Evolutionary conservation across 2,113 vertebrate genomes (phyloP).

Genomic region (Prionailurus bengalensis): DNA sequence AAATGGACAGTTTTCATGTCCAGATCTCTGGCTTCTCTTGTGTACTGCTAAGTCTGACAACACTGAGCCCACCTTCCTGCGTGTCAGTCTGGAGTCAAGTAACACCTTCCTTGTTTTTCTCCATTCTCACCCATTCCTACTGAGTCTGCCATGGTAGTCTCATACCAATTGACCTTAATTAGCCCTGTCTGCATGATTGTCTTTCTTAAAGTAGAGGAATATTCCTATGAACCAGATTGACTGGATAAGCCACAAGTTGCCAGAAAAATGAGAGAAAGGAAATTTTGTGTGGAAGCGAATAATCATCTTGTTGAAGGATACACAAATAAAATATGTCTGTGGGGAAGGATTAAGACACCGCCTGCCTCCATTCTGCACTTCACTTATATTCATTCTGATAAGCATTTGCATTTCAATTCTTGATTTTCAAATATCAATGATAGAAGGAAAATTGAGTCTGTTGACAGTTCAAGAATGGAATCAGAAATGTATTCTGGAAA

Average conservation of each 20-base stretch:
- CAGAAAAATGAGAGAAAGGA: conserved; percentile 6
- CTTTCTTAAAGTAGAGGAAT: conserved; percentile 13
- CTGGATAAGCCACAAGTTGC: not conserved
- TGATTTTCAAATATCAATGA: conserved; percentile 1
- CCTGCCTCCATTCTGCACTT: not conserved
- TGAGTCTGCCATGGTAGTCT: not conserved
- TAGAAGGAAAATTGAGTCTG: not conserved
- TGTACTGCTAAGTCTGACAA: not conserved
- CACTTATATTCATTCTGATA: conserved; percentile 28
- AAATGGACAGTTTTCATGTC: not conserved
- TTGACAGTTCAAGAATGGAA: not conserved
- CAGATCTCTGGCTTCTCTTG: not conserved
- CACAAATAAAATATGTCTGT: not conserved
- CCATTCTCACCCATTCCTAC: not conserved
- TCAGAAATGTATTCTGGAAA: not conserved
- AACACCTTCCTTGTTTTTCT: not conserved
- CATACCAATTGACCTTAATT: not conserved
- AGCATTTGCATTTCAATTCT: conserved; percentile 27
- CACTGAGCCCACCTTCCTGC: accelerated
- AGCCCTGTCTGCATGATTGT: not conserved
- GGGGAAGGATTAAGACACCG: not conserved
- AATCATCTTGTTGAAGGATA: conserved; percentile 8
- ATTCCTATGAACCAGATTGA: not conserved
- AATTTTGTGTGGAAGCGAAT: not conserved
- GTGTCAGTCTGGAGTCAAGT: not conserved